Evolutionary conservation across 2,113 vertebrate species (phyloP).

Genomic region (Rhinolophus ferrumequinum): DNA sequence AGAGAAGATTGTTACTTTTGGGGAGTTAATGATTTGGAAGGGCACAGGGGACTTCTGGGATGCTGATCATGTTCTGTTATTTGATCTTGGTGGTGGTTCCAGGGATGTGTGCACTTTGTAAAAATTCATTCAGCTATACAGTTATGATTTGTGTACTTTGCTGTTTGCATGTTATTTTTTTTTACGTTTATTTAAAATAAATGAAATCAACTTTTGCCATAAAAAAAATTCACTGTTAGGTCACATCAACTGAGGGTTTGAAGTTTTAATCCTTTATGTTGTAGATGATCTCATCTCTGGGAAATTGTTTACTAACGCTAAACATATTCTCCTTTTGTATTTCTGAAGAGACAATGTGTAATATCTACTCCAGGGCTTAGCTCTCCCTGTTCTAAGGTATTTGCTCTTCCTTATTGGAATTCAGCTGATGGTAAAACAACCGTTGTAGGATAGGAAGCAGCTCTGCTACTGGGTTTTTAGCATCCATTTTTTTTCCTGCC

Average conservation of each 20-base stretch:
- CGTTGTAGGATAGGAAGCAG: background rate
- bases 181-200: background rate
- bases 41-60: background rate
- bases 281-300: background rate
- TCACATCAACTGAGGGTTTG: background rate
- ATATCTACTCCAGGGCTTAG: background rate
- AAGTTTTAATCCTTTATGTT: background rate
- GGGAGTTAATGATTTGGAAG: background rate
- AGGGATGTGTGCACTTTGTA: background rate
- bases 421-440: background rate
- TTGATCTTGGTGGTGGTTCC: background rate
- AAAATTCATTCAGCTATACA: background rate
- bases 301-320: background rate
- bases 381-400: background rate
- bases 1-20: background rate
- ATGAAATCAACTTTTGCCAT: background rate
- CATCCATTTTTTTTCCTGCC: background rate
- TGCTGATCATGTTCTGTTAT: background rate
- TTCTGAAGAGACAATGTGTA: slow-evolving; percentile 2
- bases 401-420: background rate
- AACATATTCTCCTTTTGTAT: background rate
- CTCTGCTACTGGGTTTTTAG: background rate
- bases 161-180: background rate
- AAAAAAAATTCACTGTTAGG: background rate
- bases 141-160: background rate